A percentile compares a stretch with the other conserved stretches of the same genome.
phyloP scores from a whole-genome alignment of 2,888 invertebrate species.

The Mimachlamys varia region DNA sequence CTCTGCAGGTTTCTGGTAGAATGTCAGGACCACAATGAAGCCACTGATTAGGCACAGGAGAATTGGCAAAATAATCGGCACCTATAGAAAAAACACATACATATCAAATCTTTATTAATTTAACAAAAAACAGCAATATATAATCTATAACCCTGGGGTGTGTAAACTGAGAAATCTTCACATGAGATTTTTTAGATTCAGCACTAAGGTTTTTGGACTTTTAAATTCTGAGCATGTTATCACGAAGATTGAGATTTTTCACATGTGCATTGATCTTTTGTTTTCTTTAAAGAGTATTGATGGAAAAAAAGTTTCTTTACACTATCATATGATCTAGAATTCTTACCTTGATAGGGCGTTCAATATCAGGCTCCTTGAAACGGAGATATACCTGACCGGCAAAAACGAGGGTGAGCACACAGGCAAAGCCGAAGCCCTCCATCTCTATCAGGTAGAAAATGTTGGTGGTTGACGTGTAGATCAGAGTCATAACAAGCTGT shows the following conservation, averaged over 20 bases:
- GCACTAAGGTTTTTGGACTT: no score
- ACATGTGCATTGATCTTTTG: no score
- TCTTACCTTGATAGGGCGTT: constrained; percentile 89
- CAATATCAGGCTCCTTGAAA: constrained; percentile 89
- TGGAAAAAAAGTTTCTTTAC: no score
- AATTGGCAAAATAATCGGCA: constrained; percentile 91
- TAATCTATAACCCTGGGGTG: background rate
- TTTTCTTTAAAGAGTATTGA: no score
- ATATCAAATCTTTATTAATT: background rate
- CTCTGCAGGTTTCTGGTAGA: constrained; percentile 90
- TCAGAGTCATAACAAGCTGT: constrained; percentile 65
- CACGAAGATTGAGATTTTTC: no score
- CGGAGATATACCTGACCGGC: constrained; percentile 86
- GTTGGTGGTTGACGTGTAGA: constrained; percentile 71
- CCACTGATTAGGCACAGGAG: constrained; percentile 92
- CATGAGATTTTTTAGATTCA: no score
- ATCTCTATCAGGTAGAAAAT: constrained; percentile 77
- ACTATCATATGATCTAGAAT: no score
- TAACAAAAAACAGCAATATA: background rate
- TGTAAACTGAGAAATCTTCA: background rate
- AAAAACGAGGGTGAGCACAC: constrained; percentile 74
- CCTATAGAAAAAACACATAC: constrained; percentile 82
- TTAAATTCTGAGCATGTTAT: no score
- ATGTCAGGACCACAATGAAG: constrained; percentile 93
- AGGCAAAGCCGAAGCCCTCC: constrained; percentile 78